Evolutionary conservation across 2,888 invertebrate species (phyloP).

Genomic region (Himalopsyche japonica): DNA sequence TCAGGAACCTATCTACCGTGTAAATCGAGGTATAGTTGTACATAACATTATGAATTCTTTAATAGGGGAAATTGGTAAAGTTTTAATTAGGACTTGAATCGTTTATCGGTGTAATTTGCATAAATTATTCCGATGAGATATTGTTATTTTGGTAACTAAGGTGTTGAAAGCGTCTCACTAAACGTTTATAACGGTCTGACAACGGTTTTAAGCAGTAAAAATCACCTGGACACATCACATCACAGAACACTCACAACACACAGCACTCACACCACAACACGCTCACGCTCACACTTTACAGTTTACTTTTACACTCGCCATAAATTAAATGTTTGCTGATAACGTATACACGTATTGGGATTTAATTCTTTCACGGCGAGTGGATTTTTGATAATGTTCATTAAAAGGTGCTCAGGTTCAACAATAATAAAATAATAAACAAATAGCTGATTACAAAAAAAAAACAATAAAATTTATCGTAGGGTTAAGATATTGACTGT

Average conservation of each 20-base stretch:
- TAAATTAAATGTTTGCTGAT: not conserved
- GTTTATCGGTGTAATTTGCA: too few relatives aligned
- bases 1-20: too few relatives aligned
- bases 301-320: not conserved
- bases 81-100: too few relatives aligned
- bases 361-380: not conserved
- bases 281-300: not conserved
- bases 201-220: not conserved
- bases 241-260: not conserved
- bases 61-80: too few relatives aligned
- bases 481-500: too few relatives aligned
- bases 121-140: too few relatives aligned
- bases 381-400: not conserved
- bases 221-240: not conserved
- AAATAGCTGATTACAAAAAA: not conserved
- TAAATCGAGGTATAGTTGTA: too few relatives aligned
- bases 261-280: not conserved
- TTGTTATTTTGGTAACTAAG: not conserved
- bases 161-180: not conserved
- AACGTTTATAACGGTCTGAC: not conserved
- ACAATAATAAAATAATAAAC: not conserved
- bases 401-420: not conserved
- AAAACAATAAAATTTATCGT: not conserved
- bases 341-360: not conserved
- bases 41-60: too few relatives aligned